A percentile compares a stretch with the other conserved stretches of the same genome.
Evolutionary conservation across 1,140 invertebrate genomes (phyloP).

Genomic region (Drosophila bifasciata): DNA sequence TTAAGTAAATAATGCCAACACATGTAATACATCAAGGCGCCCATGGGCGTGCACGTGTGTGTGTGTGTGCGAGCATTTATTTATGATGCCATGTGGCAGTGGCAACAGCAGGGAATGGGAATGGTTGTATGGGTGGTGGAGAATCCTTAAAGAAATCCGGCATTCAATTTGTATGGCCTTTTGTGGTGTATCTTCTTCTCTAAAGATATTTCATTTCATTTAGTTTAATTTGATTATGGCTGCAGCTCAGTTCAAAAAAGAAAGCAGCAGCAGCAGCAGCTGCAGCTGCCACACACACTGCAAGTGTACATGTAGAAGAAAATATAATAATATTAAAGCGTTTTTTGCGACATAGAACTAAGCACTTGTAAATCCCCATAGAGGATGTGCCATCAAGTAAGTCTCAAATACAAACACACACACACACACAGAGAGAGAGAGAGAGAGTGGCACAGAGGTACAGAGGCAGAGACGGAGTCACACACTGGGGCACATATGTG

Average conservation of each 20-base stretch:
- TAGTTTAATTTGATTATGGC: conserved; percentile 55
- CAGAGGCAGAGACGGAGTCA: neutral
- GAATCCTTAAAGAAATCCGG: conserved; percentile 38
- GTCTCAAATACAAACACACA: conserved; percentile 77
- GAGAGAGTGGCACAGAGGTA: neutral
- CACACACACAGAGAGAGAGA: conserved; percentile 16
- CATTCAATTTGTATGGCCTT: conserved; percentile 55
- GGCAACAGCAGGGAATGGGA: conserved; percentile 8
- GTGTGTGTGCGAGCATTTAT: conserved; percentile 40
- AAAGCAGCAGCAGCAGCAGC: conserved; percentile 49
- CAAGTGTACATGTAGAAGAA: conserved; percentile 74
- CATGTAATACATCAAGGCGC: conserved; percentile 75
- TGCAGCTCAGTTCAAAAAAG: conserved; percentile 45
- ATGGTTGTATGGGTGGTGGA: too few relatives aligned
- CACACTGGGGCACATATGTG: conserved; percentile 47
- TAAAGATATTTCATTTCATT: conserved; percentile 72
- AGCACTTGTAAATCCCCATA: conserved; percentile 83
- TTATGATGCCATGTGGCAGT: conserved; percentile 52
- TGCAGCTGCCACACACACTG: conserved; percentile 22
- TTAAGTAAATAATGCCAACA: conserved; percentile 83
- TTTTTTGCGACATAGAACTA: conserved; percentile 82
- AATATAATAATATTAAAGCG: conserved; percentile 83
- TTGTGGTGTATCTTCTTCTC: neutral
- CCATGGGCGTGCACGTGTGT: conserved; percentile 20
- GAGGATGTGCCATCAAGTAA: conserved; percentile 82